A percentile compares a stretch with the other conserved stretches of the same genome.
phyloP scores from a whole-genome alignment of 2,113 vertebrate species.

The Gadus chalcogrammus region DNA sequence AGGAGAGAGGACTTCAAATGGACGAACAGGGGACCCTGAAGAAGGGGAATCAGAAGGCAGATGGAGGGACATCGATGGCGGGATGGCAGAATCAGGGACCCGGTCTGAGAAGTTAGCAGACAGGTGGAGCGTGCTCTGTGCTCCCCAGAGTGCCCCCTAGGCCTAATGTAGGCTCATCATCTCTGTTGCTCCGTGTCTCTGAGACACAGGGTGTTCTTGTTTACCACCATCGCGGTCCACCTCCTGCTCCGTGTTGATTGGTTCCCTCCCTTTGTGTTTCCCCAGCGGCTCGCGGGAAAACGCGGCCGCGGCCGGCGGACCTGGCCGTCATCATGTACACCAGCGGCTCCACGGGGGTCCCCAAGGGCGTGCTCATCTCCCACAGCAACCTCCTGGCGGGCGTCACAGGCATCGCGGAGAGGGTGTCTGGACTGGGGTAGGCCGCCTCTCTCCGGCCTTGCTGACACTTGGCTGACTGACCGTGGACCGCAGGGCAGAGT shows the following conservation, averaged over 20 bases:
- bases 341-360: conserved; percentile 91
- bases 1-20: background rate
- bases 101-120: background rate
- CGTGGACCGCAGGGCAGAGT: no score
- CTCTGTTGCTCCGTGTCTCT: no score
- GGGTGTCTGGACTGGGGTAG: conserved; percentile 84
- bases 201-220: background rate
- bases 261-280: conserved; percentile 4
- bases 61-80: background rate
- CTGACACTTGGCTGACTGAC: no score
- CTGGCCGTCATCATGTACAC: conserved; percentile 97
- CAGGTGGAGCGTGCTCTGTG: no score
- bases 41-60: no score
- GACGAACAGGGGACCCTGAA: background rate
- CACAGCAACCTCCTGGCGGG: conserved; percentile 90
- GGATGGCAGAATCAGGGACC: background rate
- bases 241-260: no score
- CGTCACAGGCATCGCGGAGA: conserved; percentile 88
- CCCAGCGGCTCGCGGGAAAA: conserved; percentile 60
- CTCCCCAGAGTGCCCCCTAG: no score
- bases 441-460: conserved; percentile 10
- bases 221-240: background rate
- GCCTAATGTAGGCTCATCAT: no score
- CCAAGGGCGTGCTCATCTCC: conserved; percentile 96
- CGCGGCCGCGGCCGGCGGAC: conserved; percentile 76